Conservation (phyloP, 2,888 invertebrate species). For the Cataglyphis livida region DNA sequence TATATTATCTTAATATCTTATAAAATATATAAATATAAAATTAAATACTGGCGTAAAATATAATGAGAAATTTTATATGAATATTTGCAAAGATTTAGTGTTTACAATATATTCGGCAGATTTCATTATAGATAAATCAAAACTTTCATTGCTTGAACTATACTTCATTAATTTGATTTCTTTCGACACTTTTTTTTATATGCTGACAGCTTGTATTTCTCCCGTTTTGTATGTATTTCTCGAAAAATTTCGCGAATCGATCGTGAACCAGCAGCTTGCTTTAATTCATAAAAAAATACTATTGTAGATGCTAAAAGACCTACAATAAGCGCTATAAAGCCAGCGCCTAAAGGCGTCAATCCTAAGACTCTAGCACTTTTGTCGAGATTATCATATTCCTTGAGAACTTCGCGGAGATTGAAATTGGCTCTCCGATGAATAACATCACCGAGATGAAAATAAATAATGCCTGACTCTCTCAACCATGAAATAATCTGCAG, state of each 20-base stretch:
- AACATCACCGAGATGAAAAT: conserved; percentile 77
- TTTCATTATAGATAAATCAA: background rate
- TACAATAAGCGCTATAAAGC: conserved; percentile 75
- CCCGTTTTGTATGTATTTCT: conserved; percentile 37
- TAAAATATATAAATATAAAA: background rate
- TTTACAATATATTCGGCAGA: background rate
- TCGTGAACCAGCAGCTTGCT: conserved; percentile 33
- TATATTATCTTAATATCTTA: background rate
- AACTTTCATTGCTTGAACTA: background rate
- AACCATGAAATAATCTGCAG: conserved; percentile 77
- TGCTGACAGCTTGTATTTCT: background rate
- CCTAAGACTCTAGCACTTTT: conserved; percentile 70
- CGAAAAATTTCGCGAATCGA: conserved; percentile 36
- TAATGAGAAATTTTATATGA: background rate
- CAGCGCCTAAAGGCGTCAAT: conserved; percentile 80
- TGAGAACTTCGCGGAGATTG: conserved; percentile 75
- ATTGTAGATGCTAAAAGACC: conserved; percentile 75
- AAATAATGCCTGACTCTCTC: conserved; percentile 76
- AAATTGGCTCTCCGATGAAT: conserved; percentile 74
- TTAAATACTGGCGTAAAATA: background rate
- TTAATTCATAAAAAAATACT: conserved; percentile 77
- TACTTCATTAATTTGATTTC: background rate
- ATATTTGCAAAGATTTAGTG: background rate
- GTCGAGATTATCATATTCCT: conserved; percentile 76
- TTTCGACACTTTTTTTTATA: background rate